Evolutionary conservation across 92 coral and sea anemone species (phyloP), one percentile per base, ranked within the genome.

Genomic region (Virgularia gustaviana): DNA sequence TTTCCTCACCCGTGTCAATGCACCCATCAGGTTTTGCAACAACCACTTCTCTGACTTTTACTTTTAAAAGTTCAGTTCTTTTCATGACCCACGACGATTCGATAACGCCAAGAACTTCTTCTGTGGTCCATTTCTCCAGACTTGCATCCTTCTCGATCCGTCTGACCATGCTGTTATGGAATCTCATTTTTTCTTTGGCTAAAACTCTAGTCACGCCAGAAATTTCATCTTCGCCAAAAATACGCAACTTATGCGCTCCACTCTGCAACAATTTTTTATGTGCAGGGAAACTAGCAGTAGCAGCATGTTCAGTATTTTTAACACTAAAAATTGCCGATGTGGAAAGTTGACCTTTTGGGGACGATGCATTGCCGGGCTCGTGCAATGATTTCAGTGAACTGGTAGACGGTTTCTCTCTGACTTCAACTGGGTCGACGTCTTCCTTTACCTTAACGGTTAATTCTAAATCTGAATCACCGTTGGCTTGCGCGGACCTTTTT

Each of bases 21-120:
- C 68, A 31, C 19, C 34, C 18, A 0, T 19, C 7, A 8, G 29
- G 42, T 34, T 28, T 6, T 15, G 9, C 49, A n/a, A 38, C 56
- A n/a, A 37, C 45, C 29, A 72, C 28, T 53, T 37, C 64, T 13
- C 55, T 55, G 36, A 72, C 52, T 56, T 72, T 55, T 37, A 52
- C 18, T 49, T 53, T 54, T 23, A 71, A 37, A 52, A 71, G 77
- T 37, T 71, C 77, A 35, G 77, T 71, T 52, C 56, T 45, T 51
- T 35, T 52, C 77, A 71, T 71, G 11, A 71, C 49, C 77, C 77
- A 71, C 30, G 77, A 71, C 11, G 77, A 71, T 0, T 71, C 77
- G 16, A 71, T 33, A 15, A 71, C 77, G 34, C 77, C 65, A 4
- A 27, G 65, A 16, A 71, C 63, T 39, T 71, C 65, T 28, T 71